Percentiles rank a stretch among this genome's conserved stretches.
Conservation (phyloP, 1,140 invertebrate genomes). For the Pectinophora gossypiella region DNA sequence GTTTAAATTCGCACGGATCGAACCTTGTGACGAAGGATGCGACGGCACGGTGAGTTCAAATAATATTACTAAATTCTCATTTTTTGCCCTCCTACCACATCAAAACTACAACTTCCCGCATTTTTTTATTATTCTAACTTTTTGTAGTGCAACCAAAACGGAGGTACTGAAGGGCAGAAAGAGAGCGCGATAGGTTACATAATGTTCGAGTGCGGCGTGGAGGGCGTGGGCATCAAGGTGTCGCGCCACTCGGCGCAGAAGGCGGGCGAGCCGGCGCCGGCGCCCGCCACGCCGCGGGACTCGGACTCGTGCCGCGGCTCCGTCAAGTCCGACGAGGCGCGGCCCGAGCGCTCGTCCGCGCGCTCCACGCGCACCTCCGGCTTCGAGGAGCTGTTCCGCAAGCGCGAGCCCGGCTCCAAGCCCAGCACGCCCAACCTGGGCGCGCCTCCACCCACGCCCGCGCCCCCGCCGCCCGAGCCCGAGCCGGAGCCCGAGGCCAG, state of each 20-base stretch:
- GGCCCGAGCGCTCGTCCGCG: constrained; percentile 5
- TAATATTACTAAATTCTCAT: too few species aligned
- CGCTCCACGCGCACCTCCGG: constrained; percentile 44
- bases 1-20: constrained; percentile 84
- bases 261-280: constrained; percentile 77
- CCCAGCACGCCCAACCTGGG: constrained; percentile 70
- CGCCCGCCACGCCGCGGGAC: constrained; percentile 40
- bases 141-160: neutral
- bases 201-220: constrained; percentile 97
- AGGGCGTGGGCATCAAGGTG: constrained; percentile 92
- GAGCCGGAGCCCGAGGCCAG: constrained; percentile 47
- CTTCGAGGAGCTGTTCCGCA: constrained; percentile 71
- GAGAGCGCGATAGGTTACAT: constrained; percentile 92
- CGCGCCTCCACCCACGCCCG: constrained; percentile 44
- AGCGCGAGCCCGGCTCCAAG: constrained; percentile 65
- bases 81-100: too few species aligned
- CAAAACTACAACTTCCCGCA: too few species aligned
- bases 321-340: constrained; percentile 72
- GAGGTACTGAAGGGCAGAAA: constrained; percentile 43
- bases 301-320: constrained; percentile 71
- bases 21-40: constrained; percentile 38
- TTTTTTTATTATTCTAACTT: too few species aligned
- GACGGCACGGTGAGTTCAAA: constrained; percentile 50
- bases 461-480: constrained; percentile 36
- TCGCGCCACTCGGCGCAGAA: constrained; percentile 82